Conservation (phyloP, 1,140 invertebrate species). For the Geopemphigus sp. region DNA sequence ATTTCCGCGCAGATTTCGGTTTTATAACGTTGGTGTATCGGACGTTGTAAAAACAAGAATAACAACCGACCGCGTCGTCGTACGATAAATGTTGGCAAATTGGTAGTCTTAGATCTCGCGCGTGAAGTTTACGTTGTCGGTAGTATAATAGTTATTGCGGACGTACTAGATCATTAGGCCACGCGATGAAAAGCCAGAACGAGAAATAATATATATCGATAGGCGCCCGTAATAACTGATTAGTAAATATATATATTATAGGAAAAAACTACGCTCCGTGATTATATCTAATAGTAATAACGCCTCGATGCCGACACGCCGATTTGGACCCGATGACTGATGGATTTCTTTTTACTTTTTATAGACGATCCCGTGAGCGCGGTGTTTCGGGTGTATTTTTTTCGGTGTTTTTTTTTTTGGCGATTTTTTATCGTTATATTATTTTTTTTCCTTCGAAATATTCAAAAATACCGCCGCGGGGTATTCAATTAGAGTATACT, state of each 20-base stretch:
- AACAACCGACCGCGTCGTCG: too few species aligned
- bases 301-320: constrained; percentile 39
- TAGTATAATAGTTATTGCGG: too few species aligned
- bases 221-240: constrained; percentile 23
- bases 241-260: constrained; percentile 10
- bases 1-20: too few species aligned
- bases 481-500: background rate
- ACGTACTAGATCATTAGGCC: background rate
- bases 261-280: constrained; percentile 4
- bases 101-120: too few species aligned
- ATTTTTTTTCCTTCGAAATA: background rate
- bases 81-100: too few species aligned
- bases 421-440: background rate
- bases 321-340: constrained; percentile 41
- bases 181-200: background rate
- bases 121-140: too few species aligned
- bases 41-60: too few species aligned
- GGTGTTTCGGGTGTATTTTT: background rate
- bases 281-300: constrained; percentile 40
- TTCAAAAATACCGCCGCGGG: background rate
- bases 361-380: background rate
- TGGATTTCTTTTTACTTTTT: constrained; percentile 40
- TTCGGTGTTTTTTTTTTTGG: background rate
- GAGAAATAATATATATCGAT: constrained; percentile 9
- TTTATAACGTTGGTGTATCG: too few species aligned